Conservation (phyloP, 2,797 vertebrate species). For the Decapterus maruadsi region DNA sequence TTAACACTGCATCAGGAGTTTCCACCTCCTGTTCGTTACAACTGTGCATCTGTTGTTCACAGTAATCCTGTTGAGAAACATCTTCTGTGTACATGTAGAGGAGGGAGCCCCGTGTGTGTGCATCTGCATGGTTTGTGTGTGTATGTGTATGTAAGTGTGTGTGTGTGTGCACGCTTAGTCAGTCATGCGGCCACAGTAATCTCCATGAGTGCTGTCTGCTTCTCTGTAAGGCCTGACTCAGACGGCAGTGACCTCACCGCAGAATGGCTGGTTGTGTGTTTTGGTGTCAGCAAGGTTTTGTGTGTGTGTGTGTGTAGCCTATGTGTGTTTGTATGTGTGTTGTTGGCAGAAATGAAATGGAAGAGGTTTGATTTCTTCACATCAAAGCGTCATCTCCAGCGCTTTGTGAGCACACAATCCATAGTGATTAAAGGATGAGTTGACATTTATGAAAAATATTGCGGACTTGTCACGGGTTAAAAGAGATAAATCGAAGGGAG, state of each 20-base stretch:
- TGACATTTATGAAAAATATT: slow-evolving; percentile 24
- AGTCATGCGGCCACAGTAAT: slow-evolving; percentile 62
- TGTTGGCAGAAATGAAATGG: slow-evolving; percentile 14
- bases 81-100: slow-evolving; percentile 20
- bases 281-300: slow-evolving; percentile 47
- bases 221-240: slow-evolving; percentile 68
- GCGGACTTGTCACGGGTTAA: slow-evolving; percentile 13
- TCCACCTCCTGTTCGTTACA: slow-evolving; percentile 5
- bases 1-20: slow-evolving; percentile 30
- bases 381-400: neutral
- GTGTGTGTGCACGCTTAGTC: slow-evolving; percentile 32
- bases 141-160: slow-evolving; percentile 7
- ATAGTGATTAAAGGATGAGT: slow-evolving; percentile 31
- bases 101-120: slow-evolving; percentile 33
- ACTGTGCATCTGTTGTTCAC: slow-evolving; percentile 44
- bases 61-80: slow-evolving; percentile 46
- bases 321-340: slow-evolving; percentile 8
- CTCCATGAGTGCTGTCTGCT: slow-evolving; percentile 64
- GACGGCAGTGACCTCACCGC: slow-evolving; percentile 71
- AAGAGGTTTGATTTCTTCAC: slow-evolving; percentile 30
- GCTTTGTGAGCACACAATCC: slow-evolving; percentile 4
- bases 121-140: neutral
- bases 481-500: slow-evolving; percentile 26
- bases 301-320: no score
- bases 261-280: slow-evolving; percentile 42